Conservation (phyloP, 2,113 vertebrate species). For the Notarius lentiginosus region DNA sequence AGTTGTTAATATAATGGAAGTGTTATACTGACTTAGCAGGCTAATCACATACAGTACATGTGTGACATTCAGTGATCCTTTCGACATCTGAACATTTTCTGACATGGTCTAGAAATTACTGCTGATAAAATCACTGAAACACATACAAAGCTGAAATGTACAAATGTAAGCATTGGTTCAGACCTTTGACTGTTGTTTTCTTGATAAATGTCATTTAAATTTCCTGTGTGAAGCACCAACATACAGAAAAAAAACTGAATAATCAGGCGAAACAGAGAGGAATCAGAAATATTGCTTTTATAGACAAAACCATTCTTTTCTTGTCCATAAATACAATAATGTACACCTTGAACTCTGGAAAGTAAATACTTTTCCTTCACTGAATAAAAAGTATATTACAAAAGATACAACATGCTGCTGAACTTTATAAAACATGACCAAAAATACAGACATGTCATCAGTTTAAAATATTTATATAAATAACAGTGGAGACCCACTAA, state of each 20-base stretch:
- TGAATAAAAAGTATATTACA: background rate
- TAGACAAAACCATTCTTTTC: background rate
- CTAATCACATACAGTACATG: too few species aligned
- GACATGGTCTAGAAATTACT: background rate
- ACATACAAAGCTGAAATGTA: background rate
- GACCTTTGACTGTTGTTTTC: background rate
- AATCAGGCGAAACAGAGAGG: background rate
- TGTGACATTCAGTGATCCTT: background rate
- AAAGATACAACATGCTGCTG: background rate
- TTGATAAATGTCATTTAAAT: background rate
- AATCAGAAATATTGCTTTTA: background rate
- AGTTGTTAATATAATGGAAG: too few species aligned
- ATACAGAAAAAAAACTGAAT: background rate
- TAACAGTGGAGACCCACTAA: too few species aligned
- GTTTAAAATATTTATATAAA: background rate
- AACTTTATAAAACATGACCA: background rate
- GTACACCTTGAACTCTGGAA: background rate
- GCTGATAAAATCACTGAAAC: background rate
- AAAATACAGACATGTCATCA: background rate
- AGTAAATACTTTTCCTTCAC: slow-evolving; percentile 4
- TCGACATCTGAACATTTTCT: background rate
- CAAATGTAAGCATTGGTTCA: background rate
- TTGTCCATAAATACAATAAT: slow-evolving; percentile 7
- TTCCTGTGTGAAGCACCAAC: background rate
- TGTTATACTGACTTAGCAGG: too few species aligned